Percentiles rank a stretch among this genome's conserved stretches.
Evolutionary conservation across 2,888 invertebrate species (phyloP).

Genomic region (Eulithis testata): DNA sequence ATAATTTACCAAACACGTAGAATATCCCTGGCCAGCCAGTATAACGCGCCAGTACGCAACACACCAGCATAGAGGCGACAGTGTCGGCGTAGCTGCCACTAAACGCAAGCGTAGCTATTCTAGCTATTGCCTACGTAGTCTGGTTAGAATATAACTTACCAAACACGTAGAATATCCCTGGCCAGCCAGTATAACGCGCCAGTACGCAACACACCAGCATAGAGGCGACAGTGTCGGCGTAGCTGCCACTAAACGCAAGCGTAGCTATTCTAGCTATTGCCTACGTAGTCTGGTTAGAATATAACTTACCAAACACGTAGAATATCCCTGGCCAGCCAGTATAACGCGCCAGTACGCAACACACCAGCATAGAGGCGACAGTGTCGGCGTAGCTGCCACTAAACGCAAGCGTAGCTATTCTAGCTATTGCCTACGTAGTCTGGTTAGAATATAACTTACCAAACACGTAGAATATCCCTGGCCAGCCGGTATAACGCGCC

Average conservation of each 20-base stretch:
- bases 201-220: constrained; percentile 91
- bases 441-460: constrained; percentile 67
- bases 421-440: constrained; percentile 64
- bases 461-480: constrained; percentile 92
- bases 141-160: constrained; percentile 67
- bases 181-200: constrained; percentile 90
- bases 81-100: constrained; percentile 95
- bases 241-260: constrained; percentile 93
- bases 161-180: constrained; percentile 92
- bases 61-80: constrained; percentile 91
- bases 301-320: constrained; percentile 88
- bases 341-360: constrained; percentile 88
- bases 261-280: constrained; percentile 88
- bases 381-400: constrained; percentile 95
- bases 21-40: constrained; percentile 93
- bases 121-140: constrained; percentile 64
- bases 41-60: constrained; percentile 88
- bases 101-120: constrained; percentile 92
- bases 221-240: constrained; percentile 93
- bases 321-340: constrained; percentile 93
- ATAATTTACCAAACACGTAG: constrained; percentile 88
- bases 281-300: no score
- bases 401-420: constrained; percentile 92
- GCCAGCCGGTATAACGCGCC: constrained; percentile 90
- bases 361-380: constrained; percentile 91